These are phyloP conservation scores for Pseudanteris insignis DNA, from an alignment of 2,888 invertebrate genomes.

Conservation along the genomic window DNA sequence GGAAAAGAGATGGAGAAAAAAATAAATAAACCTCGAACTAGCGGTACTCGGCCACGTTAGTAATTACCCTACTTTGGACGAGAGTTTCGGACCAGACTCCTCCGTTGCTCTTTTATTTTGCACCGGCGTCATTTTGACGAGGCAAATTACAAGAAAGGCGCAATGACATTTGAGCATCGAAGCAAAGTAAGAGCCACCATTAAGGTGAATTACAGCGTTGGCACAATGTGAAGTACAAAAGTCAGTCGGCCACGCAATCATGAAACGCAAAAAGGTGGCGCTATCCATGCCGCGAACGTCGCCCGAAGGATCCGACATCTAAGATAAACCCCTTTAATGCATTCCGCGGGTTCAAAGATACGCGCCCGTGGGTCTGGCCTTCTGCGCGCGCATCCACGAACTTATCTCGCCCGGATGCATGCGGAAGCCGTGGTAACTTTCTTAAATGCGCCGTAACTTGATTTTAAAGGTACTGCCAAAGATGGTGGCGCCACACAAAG, in stretches of 20 bases:
- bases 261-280: slow-evolving; percentile 30
- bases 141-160: slow-evolving; percentile 10
- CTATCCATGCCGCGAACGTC: slow-evolving; percentile 19
- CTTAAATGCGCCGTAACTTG: neutral
- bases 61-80: too few relatives aligned
- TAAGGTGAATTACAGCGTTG: slow-evolving; percentile 49
- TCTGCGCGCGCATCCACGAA: slow-evolving; percentile 1
- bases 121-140: too few relatives aligned
- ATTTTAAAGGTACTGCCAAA: too few relatives aligned
- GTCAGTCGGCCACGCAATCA: slow-evolving; percentile 28
- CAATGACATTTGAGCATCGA: slow-evolving; percentile 40
- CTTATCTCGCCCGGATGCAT: too few relatives aligned
- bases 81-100: too few relatives aligned
- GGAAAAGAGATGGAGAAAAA: too few relatives aligned
- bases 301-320: slow-evolving; percentile 17
- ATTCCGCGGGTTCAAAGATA: slow-evolving; percentile 50
- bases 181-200: slow-evolving; percentile 42
- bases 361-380: slow-evolving; percentile 11
- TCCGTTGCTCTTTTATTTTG: too few relatives aligned
- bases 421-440: slow-evolving; percentile 12
- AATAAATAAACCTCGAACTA: too few relatives aligned
- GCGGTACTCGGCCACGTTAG: too few relatives aligned
- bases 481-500: too few relatives aligned
- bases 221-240: slow-evolving; percentile 42
- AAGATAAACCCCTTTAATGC: slow-evolving; percentile 53